Conservation (phyloP, 1,140 invertebrate genomes). For the Platorchestia sp. region DNA sequence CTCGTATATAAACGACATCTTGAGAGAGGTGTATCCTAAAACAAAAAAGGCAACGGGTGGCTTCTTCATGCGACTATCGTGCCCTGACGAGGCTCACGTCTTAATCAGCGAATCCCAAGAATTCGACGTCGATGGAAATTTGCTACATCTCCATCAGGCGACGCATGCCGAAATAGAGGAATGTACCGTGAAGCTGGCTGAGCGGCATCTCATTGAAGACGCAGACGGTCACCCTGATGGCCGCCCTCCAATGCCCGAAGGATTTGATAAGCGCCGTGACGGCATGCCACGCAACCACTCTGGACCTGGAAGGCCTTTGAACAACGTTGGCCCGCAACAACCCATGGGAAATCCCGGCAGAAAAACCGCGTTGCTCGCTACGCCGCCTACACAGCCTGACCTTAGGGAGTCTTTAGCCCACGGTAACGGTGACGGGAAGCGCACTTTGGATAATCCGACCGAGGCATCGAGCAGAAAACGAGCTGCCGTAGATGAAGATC, state of each 20-base stretch:
- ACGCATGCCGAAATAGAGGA: not conserved
- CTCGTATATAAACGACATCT: slow-evolving; percentile 62
- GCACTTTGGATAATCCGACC: not conserved
- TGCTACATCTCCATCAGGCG: not conserved
- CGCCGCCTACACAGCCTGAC: not conserved
- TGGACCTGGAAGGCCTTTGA: not conserved
- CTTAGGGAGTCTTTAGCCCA: not conserved
- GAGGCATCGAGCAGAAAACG: slow-evolving; percentile 29
- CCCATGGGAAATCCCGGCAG: not conserved
- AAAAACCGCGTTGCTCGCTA: not conserved
- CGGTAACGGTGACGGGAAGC: slow-evolving; percentile 21
- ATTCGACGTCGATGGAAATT: slow-evolving; percentile 58
- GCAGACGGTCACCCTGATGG: slow-evolving; percentile 57
- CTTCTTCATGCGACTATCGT: slow-evolving; percentile 60
- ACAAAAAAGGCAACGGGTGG: slow-evolving; percentile 58
- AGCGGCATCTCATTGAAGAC: slow-evolving; percentile 38
- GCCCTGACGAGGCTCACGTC: slow-evolving; percentile 59
- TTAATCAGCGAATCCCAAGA: not conserved
- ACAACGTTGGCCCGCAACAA: not conserved
- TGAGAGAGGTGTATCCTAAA: slow-evolving; percentile 60
- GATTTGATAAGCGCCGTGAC: slow-evolving; percentile 31
- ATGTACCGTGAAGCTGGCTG: slow-evolving; percentile 14
- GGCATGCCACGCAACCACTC: not conserved
- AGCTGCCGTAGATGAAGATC: slow-evolving; percentile 39
- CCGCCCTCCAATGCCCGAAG: slow-evolving; percentile 38